These are phyloP conservation scores for Thalassarche chlororhynchos DNA, from an alignment of 2,113 vertebrate species.

Conservation along the genomic window DNA sequence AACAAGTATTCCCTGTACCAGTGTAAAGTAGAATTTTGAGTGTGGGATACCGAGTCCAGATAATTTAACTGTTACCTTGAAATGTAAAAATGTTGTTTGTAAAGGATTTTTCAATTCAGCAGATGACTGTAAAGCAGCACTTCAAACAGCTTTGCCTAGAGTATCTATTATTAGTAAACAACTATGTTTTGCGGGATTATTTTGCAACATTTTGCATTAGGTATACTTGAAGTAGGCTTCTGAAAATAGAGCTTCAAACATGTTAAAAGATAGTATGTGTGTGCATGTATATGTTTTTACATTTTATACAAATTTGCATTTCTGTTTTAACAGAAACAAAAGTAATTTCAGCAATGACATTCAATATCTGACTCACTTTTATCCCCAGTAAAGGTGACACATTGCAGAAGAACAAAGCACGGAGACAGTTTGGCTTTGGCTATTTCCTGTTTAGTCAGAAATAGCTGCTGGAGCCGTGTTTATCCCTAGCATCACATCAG, in stretches of 20 bases:
- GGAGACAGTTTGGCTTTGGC: background rate
- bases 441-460: conserved; percentile 16
- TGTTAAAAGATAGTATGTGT: background rate
- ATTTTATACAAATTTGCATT: background rate
- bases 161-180: conserved; percentile 50
- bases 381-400: background rate
- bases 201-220: background rate
- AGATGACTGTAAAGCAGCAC: conserved; percentile 14
- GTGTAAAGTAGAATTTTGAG: background rate
- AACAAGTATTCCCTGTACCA: conserved; percentile 30
- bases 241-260: conserved; percentile 10
- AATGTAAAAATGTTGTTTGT: background rate
- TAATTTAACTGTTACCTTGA: conserved; percentile 51
- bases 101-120: conserved; percentile 24
- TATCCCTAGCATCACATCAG: background rate
- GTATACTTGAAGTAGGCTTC: background rate
- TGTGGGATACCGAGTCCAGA: background rate
- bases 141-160: conserved; percentile 25
- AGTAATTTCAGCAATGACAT: conserved; percentile 5
- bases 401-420: background rate
- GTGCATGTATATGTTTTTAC: background rate
- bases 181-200: conserved; percentile 4
- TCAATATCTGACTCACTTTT: conserved; percentile 14
- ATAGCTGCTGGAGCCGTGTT: background rate
- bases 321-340: background rate